Evolutionary conservation across 2,888 invertebrate genomes (phyloP), one percentile per base, ranked within the genome.

Genomic region (Theodoxus fluviatilis): DNA sequence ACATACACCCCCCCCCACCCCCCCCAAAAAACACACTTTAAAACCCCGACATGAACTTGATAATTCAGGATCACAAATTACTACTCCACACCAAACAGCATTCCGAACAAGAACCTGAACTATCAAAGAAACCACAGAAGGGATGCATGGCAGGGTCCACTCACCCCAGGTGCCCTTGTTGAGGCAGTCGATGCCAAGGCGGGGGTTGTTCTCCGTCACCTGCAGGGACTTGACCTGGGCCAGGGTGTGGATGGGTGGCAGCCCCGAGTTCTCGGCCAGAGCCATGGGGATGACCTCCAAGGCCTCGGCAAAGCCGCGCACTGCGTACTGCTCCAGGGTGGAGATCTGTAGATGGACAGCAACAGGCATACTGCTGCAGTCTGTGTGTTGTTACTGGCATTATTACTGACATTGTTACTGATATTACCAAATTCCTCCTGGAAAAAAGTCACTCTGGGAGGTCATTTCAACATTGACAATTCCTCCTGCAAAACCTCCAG

Each of bases 241-340:
- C 67, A 99, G 87, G 0, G 96, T 92, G 83, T 97, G 94, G 79
- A 99, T 96, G 0, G 98, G 94, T 3, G 95, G 92, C 37, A 96
- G 89, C 33, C 99, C 99, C 80, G 95, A 91, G 89, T 99, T 99
- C 88, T 99, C 98, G 0, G 99, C 96, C 70, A 99, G 89, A 0
- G 99, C 97, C 82, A 98, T 89, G 0, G 99, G 98, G 81, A 98
- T 93, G 69, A 92, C 91, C 88, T 99, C 99, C 69, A 99, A 90
- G 0, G 99, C 98, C 86, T 98, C 96, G 0, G 97, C 93, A 88
- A 97, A 99, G 0, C 94, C 94, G 69, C 97, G 90, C 91, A 93
- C 98, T 1, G 98, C 96, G 89, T 99, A 99, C 89, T 99, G 98
- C 87, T 98, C 98, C 74, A 99, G 89, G 0, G 96, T 93, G 0